Base-by-base conservation (phyloP, 2,888 invertebrate species). In the Parnassius mnemosyne region DNA sequence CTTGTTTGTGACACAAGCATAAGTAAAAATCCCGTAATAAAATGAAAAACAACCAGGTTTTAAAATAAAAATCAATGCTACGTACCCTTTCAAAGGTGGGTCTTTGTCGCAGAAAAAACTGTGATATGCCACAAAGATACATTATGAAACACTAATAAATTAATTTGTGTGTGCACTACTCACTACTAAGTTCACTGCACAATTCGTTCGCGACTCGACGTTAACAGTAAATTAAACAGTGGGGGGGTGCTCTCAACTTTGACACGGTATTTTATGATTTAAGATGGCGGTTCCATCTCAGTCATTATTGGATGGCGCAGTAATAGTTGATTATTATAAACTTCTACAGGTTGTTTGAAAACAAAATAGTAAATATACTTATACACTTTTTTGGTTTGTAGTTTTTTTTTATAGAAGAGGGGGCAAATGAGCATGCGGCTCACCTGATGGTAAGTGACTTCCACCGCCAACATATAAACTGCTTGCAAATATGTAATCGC, bases 81-180 rank as follows among this genome's bases (percentile, higher is more conserved):
- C 46, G 10, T 20, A 89, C 89, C 79, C 82, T 73, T 66, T 89
- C 88, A 49, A 85, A 76, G 64, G 60, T 65, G 20, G 84, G 82
- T 57, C 88, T 67, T 5, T 74, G 78, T 47, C 84, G 79, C 25
- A 78, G 77, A 72, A 87, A 89, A 67, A 90, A 90, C 9, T 81
- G 80, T 13, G 87, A 84, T 58, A 89, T 81, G 10, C 86, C 83
- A 69, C 87, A 87, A 74, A 86, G 71, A 76, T 89, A 89, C 89
- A 89, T 86, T 34, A 34, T 34, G 5, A 34, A 34, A 7, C 34
- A 5, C 34, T 34, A 34, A 7, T 34, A 34, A 7, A 7, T 34
- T 34, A 34, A 34, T 34, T 34, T 5, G 7, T 34, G 7, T 34
- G 1, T 34, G 34, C 34, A 34, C 13, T 49, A n/a, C 49, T 0